Percentiles rank a stretch among this genome's conserved stretches.
Conservation (phyloP, 2,888 invertebrate species). For the Homarus gammarus region DNA sequence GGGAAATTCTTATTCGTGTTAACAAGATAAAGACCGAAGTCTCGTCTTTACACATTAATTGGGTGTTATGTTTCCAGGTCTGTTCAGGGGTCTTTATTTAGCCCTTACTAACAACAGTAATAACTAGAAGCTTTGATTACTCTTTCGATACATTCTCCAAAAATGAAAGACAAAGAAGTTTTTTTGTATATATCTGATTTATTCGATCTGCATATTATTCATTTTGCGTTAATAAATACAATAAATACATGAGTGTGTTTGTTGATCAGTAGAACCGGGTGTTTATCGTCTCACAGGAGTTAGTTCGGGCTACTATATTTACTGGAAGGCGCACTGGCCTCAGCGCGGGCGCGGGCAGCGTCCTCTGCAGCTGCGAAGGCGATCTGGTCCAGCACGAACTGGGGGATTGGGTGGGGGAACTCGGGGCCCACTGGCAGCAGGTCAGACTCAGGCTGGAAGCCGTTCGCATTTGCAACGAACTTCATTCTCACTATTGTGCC, state of each 20-base stretch:
- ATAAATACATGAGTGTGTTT: neutral
- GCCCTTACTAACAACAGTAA: too few species aligned
- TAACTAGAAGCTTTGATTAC: too few species aligned
- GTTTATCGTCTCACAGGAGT: too few species aligned
- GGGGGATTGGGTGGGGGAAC: slow-evolving; percentile 70
- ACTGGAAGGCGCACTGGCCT: neutral
- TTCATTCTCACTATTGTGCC: slow-evolving; percentile 44
- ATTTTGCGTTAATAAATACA: neutral
- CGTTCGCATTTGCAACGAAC: slow-evolving; percentile 64
- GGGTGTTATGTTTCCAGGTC: too few species aligned
- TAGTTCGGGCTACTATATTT: neutral
- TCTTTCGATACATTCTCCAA: too few species aligned
- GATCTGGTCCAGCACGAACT: slow-evolving; percentile 63
- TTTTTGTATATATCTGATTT: neutral
- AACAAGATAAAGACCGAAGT: too few species aligned
- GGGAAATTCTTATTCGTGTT: too few species aligned
- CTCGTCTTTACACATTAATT: too few species aligned
- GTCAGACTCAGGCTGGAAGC: slow-evolving; percentile 65
- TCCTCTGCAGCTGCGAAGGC: slow-evolving; percentile 58
- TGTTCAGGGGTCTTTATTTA: too few species aligned
- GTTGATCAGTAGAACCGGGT: neutral
- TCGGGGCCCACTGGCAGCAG: slow-evolving; percentile 59
- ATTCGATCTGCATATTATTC: neutral
- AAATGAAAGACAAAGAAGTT: neutral
- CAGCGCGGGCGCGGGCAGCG: slow-evolving; percentile 26